Evolutionary conservation across 1,140 invertebrate species (phyloP).

Genomic region (Temnothorax longispinosus): DNA sequence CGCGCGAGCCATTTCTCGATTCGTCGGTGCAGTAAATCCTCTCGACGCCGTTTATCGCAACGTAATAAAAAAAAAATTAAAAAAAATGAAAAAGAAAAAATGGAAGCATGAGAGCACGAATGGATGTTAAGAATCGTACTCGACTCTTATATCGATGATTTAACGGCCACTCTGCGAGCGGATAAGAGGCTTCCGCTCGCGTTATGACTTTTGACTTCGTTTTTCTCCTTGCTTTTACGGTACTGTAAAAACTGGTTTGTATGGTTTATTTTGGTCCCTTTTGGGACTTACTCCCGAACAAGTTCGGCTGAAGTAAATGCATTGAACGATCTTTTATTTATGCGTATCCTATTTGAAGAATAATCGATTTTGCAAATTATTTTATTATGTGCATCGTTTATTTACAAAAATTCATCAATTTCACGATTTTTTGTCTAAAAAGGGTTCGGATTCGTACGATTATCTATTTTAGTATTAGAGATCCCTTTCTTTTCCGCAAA

Average conservation of each 20-base stretch:
- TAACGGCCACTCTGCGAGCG: conserved; percentile 27
- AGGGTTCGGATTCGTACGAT: background rate
- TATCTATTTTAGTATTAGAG: background rate
- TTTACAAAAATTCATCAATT: background rate
- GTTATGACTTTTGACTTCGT: conserved; percentile 42
- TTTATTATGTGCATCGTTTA: background rate
- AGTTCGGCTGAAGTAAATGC: background rate
- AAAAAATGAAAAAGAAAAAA: background rate
- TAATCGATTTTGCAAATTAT: background rate
- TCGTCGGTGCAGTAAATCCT: conserved; percentile 45
- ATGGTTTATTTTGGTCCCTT: background rate
- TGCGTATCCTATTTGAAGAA: background rate
- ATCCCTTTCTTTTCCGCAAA: background rate
- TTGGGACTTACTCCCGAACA: background rate
- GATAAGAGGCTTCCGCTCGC: conserved; percentile 29
- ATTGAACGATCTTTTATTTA: background rate
- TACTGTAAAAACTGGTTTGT: conserved; percentile 5
- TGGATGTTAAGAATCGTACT: conserved; percentile 53
- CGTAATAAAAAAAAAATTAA: conserved; percentile 19
- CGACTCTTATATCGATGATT: conserved; percentile 43
- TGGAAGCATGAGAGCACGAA: background rate
- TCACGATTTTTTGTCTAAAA: background rate
- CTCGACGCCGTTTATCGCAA: conserved; percentile 40
- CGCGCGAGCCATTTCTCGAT: conserved; percentile 21
- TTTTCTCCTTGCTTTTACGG: conserved; percentile 4